phyloP scores from a whole-genome alignment of 2,113 vertebrate species.

The Clinocottus analis region DNA sequence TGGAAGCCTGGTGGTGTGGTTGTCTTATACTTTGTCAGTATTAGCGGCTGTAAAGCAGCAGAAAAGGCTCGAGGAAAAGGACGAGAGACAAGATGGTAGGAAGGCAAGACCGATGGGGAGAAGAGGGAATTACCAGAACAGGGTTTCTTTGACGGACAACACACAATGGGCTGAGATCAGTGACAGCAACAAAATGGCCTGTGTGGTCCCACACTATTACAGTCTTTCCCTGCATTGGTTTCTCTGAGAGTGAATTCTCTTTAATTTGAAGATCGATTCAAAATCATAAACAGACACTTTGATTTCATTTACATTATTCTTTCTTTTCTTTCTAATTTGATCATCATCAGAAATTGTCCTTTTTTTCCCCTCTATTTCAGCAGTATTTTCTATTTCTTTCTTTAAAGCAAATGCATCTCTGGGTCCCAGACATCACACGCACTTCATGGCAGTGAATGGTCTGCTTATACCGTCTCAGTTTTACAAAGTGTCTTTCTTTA shows the following conservation, averaged over 20 bases:
- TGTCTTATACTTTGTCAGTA: constrained; percentile 65
- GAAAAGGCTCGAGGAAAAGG: constrained; percentile 40
- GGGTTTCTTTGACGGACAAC: constrained; percentile 74
- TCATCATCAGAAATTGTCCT: neutral
- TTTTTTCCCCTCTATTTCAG: neutral
- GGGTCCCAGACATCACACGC: constrained; percentile 57
- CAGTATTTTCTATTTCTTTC: neutral
- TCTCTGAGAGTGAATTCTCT: neutral
- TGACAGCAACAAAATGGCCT: constrained; percentile 68
- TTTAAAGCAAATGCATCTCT: constrained; percentile 15
- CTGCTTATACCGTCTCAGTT: constrained; percentile 27
- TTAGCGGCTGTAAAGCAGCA: constrained; percentile 57
- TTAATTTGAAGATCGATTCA: constrained; percentile 1
- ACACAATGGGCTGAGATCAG: constrained; percentile 71
- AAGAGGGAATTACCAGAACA: constrained; percentile 60
- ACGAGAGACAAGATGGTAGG: constrained; percentile 63
- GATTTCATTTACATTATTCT: neutral
- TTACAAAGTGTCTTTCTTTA: constrained; percentile 30
- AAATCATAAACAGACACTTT: neutral
- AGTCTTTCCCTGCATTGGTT: neutral
- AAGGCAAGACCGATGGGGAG: constrained; percentile 67
- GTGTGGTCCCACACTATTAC: constrained; percentile 61
- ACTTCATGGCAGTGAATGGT: constrained; percentile 26
- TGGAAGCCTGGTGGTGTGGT: constrained; percentile 63
- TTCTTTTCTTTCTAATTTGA: neutral